Base-by-base conservation (phyloP, 2,888 invertebrate genomes). In the Leptinotarsa haldemani region DNA sequence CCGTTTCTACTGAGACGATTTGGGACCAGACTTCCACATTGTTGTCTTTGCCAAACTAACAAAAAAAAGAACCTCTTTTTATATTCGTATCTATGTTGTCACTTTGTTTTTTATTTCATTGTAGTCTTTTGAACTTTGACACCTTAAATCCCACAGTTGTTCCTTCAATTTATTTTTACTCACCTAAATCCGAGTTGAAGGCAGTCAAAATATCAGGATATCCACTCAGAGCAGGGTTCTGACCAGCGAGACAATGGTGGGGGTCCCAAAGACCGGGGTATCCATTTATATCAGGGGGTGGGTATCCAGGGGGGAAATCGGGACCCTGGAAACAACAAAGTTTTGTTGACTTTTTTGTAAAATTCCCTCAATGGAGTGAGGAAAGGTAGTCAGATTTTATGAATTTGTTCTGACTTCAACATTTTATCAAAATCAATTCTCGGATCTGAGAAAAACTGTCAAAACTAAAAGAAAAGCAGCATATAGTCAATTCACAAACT, bases 141-240 rank as follows among this genome's bases (percentile, higher is more conserved):
- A 1, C 30, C 40, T 40, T 40, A 2, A 40, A 9, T 40, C 40
- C 40, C 9, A 40, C 40, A 40, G 40, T 40, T 40, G 40, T 40
- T 40, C 9, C 0, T 40, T 46, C 9, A 15, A 46, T 46, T 22
- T 4, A 22, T 15, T 13, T 22, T n/a, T 63, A 73, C 84, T 86
- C 84, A 90, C 90, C 90, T 80, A 91, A 86, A 85, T 93, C 93
- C 15, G 92, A 89, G 67, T 93, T 93, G 85, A 93, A 94, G 22
- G 91, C 91, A 83, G 86, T 86, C 61, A 94, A 90, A 81, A 94
- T 90, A 82, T 94, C 93, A 4, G 93, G 93, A 82, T 93, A 94
- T 47, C 90, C 90, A 12, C 89, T 88, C 69, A 90, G 87, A 67
- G 92, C 91, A 4, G 92, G 90, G 77, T 90, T 91, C 81, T 91